These are phyloP conservation scores for Brachypodius melanocephalos DNA, from an alignment of 2,113 vertebrate species.

Conservation along the genomic window DNA sequence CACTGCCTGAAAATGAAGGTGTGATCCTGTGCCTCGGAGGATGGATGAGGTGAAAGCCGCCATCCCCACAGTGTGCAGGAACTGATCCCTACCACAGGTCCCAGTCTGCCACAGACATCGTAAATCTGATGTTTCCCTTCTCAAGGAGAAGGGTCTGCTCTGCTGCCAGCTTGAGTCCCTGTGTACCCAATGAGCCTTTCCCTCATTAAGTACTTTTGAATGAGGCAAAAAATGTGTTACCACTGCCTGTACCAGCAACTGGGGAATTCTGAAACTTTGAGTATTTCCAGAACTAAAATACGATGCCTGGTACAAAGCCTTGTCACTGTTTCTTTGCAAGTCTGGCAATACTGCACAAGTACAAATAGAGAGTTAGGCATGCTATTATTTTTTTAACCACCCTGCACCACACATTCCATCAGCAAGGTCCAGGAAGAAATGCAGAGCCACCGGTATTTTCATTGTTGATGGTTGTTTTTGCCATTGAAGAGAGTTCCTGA, in stretches of 20 bases:
- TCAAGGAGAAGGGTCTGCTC: not conserved
- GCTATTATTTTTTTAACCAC: not conserved
- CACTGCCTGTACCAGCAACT: not conserved
- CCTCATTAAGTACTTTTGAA: not conserved
- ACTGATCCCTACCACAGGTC: not conserved
- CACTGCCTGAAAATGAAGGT: not conserved
- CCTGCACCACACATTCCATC: not conserved
- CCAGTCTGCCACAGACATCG: not conserved
- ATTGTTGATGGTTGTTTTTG: not conserved
- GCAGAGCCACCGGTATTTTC: not conserved
- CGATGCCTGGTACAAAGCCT: not conserved
- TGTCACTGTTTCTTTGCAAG: not conserved
- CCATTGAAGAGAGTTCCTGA: not conserved
- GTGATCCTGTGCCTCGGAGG: fast-evolving
- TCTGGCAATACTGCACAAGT: not conserved
- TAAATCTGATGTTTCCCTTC: not conserved
- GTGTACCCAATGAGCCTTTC: not conserved
- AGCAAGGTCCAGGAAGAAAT: not conserved
- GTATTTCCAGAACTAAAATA: not conserved
- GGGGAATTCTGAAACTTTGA: not conserved
- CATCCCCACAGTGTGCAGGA: not conserved
- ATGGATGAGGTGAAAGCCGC: not conserved
- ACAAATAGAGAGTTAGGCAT: not conserved
- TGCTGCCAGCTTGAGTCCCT: not conserved
- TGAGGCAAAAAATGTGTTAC: not conserved